These are phyloP conservation scores for Platyrinchus mystaceus DNA, from an alignment of 2,797 vertebrate genomes.

Conservation along the genomic window DNA sequence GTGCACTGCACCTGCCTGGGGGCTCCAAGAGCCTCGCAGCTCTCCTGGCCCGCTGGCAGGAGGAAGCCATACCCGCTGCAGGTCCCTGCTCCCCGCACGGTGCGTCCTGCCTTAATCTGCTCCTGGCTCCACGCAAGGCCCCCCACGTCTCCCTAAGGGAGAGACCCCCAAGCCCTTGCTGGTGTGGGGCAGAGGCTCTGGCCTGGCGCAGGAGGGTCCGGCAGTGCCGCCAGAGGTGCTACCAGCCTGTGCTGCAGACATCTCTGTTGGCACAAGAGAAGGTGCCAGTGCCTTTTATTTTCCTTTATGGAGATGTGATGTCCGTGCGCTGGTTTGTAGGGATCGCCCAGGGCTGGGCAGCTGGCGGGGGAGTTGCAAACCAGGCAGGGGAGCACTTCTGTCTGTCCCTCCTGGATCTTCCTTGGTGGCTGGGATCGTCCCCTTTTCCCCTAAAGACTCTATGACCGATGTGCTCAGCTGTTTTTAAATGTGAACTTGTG, in stretches of 20 bases:
- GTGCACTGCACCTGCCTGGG: accelerated
- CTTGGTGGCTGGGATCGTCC: conserved; percentile 67
- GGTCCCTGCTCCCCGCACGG: not conserved
- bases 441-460: conserved; percentile 71
- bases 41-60: not conserved
- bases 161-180: not conserved
- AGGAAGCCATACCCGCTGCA: not conserved
- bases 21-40: not conserved
- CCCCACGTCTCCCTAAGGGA: not conserved
- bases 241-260: not conserved
- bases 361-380: conserved; percentile 33
- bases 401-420: conserved; percentile 63
- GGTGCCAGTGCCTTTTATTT: conserved; percentile 66
- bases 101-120: not conserved
- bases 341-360: not conserved
- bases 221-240: not conserved
- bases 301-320: not conserved
- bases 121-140: not conserved
- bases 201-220: accelerated
- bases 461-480: conserved; percentile 75
- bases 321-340: conserved; percentile 19
- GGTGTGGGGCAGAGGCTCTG: not conserved
- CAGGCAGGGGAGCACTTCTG: not conserved
- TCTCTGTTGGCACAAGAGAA: conserved; percentile 60
- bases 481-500: conserved; percentile 83